Conservation (phyloP, 1,140 invertebrate genomes). For the Cryptotermes secundus region DNA sequence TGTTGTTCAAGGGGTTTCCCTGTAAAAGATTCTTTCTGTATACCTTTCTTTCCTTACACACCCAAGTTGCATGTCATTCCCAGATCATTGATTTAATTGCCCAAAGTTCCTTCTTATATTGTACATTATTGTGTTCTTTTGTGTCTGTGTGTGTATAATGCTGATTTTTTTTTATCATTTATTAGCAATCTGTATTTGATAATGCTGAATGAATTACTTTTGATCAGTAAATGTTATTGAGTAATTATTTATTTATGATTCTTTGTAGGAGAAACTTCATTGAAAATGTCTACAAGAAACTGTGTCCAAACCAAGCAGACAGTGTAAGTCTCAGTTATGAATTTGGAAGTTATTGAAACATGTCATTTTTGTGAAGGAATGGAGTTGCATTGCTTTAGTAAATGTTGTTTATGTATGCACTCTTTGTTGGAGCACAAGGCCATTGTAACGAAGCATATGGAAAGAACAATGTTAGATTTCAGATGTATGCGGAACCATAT, state of each 20-base stretch:
- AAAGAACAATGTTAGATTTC: background rate
- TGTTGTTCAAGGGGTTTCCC: too few species aligned
- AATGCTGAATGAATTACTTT: too few species aligned
- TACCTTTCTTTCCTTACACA: too few species aligned
- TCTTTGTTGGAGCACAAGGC: background rate
- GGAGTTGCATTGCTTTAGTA: conserved; percentile 4
- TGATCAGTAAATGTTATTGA: background rate
- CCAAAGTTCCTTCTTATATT: too few species aligned
- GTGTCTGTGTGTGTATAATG: too few species aligned
- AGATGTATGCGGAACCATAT: background rate
- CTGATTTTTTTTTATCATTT: too few species aligned
- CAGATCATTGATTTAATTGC: too few species aligned
- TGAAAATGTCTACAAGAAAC: conserved; percentile 60
- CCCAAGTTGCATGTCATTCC: too few species aligned
- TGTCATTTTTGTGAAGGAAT: conserved; percentile 8
- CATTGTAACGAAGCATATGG: background rate
- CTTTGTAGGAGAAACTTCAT: conserved; percentile 60
- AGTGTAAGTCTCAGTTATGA: conserved; percentile 53
- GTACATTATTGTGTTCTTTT: too few species aligned
- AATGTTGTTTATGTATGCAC: background rate
- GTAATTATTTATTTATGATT: conserved; percentile 42
- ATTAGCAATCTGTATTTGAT: too few species aligned
- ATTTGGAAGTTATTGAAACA: conserved; percentile 24
- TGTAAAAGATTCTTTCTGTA: too few species aligned
- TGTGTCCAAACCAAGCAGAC: conserved; percentile 61